Base-by-base conservation (phyloP, 37 sponge, comb jelly and placozoan species). In the Geodia barretti region DNA sequence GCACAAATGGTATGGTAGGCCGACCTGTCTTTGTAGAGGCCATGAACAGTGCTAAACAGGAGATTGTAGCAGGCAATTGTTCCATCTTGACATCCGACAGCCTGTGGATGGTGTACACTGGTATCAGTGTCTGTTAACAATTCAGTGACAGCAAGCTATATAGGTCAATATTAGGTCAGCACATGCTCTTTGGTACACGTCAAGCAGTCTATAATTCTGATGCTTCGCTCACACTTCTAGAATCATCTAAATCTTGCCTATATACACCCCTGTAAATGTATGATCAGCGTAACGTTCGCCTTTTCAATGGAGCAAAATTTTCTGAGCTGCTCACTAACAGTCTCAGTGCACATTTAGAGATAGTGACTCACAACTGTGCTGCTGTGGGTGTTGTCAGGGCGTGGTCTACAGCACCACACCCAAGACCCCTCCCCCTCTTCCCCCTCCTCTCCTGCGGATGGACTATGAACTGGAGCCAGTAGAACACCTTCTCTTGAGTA, bases 1-100 rank as follows among this genome's bases (percentile, higher is more conserved):
- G 41, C 8, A 73, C 43, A 39, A 19, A n/a, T 34, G n/a, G n/a
- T n/a, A n/a, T n/a, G n/a, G n/a, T n/a, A n/a, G 17, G 24, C 75
- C 1, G 61, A 92, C 92, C 95, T 88, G 64, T 98, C 97, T 41
- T 80, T 93, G 84, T 98, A 96, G 32, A 98, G 88, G 17, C 99
- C 97, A 83, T 98, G 99, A 17, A 98, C 97, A 25, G 97, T 98
- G 79, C 60, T 92, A 36, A 91, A 84, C 34, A 72, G 42, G 0
- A 98, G 72, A 20, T 90, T 83, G 39, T 91, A 89, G n/a, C 75
- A 80, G 2, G 62, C 79, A 25, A 98, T 72, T 4, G 90, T 84
- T 1, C 99, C 99, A 68, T 98, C 97, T 26, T 96, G 82, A 85
- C 89, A 80, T 19, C 93, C 94, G 40, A 82, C 68, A 40, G 73